These are phyloP conservation scores for Tachystola acroxantha DNA, from an alignment of 2,888 invertebrate genomes.

Conservation along the genomic window DNA sequence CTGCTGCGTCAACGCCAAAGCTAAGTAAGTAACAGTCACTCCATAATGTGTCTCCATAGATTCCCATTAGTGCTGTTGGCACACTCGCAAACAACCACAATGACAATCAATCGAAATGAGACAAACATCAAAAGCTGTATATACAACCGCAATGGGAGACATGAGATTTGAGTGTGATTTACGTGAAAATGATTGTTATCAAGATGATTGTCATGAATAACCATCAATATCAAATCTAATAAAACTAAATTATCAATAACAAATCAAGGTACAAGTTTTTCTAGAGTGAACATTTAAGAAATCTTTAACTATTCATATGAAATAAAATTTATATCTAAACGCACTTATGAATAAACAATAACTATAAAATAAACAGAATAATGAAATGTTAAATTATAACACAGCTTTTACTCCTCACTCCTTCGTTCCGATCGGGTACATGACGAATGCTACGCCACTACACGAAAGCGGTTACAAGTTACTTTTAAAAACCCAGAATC, in stretches of 20 bases:
- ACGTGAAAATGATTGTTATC: conserved; percentile 36
- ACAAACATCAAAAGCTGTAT: conserved; percentile 48
- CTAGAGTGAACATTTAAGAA: conserved; percentile 63
- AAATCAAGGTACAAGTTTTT: conserved; percentile 73
- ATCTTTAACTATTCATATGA: conserved; percentile 67
- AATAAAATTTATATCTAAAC: conserved; percentile 77
- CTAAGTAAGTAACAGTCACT: conserved; percentile 19
- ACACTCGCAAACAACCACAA: conserved; percentile 62
- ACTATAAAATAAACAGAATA: conserved; percentile 76
- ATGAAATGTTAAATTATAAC: conserved; percentile 76
- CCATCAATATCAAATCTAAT: conserved; percentile 63
- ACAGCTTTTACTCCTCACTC: conserved; percentile 70
- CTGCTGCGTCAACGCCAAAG: conserved; percentile 30
- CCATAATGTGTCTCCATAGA: conserved; percentile 37
- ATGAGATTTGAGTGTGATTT: conserved; percentile 29
- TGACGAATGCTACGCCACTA: conserved; percentile 61
- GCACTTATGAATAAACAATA: conserved; percentile 71
- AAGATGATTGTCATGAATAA: conserved; percentile 63
- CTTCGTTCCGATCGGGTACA: conserved; percentile 52
- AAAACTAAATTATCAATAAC: conserved; percentile 65
- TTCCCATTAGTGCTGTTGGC: conserved; percentile 67
- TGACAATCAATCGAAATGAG: conserved; percentile 59
- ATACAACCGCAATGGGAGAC: conserved; percentile 38
- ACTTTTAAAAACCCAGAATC: conserved; percentile 12
- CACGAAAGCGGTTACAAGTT: conserved; percentile 15